A percentile compares a stretch with the other conserved stretches of the same genome.
Conservation (phyloP, 2,113 vertebrate species). For the Thomomys bottae region DNA sequence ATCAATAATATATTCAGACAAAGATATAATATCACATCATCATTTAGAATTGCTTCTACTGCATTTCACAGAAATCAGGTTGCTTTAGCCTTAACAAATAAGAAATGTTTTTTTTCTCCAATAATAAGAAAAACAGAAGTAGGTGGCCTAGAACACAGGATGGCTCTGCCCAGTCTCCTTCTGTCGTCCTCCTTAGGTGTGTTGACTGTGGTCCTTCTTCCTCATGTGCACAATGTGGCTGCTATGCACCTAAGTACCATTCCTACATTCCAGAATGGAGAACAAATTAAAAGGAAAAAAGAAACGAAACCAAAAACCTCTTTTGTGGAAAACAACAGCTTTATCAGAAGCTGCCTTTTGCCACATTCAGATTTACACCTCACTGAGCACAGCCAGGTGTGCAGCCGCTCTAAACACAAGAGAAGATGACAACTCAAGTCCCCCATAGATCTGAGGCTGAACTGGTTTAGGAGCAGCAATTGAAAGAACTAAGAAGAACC, state of each 20-base stretch:
- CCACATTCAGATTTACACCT: not conserved
- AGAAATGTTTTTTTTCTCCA: not conserved
- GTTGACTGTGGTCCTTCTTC: not conserved
- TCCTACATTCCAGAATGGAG: not conserved
- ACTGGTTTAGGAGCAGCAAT: not conserved
- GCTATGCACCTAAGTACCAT: not conserved
- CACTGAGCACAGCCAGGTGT: not conserved
- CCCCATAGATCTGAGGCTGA: not conserved
- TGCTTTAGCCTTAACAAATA: not conserved
- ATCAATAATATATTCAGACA: not conserved
- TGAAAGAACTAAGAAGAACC: not conserved
- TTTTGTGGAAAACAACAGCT: not conserved
- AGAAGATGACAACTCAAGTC: not conserved
- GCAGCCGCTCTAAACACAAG: not conserved
- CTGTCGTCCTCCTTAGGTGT: not conserved
- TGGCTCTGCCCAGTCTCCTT: not conserved
- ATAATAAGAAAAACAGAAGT: not conserved
- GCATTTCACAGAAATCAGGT: not conserved
- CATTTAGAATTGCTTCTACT: conserved; percentile 34
- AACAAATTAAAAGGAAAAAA: not conserved
- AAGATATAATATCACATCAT: conserved; percentile 14
- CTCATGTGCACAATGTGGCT: not conserved
- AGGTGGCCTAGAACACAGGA: not conserved
- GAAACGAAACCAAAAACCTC: not conserved
- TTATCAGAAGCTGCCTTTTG: not conserved